Base-by-base conservation (phyloP, 2,888 invertebrate species). In the Urechis unicinctus region DNA sequence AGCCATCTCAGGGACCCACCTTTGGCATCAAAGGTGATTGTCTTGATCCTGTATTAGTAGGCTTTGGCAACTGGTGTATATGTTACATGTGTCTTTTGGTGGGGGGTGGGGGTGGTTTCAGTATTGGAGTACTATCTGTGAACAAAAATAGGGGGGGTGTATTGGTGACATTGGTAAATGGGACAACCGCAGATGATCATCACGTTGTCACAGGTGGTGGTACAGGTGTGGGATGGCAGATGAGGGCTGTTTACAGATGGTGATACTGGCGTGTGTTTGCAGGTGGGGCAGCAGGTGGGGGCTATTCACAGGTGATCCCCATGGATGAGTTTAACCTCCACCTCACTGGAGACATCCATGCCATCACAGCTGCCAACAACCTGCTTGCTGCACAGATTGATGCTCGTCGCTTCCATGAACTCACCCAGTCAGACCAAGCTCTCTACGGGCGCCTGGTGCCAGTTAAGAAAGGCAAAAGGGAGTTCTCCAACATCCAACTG, bases 241-340 rank as follows among this genome's bases (percentile, higher is more conserved):
- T n/a, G n/a, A n/a, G n/a, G n/a, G n/a, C n/a, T n/a, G n/a, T n/a
- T n/a, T n/a, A n/a, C n/a, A n/a, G n/a, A 45, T 13, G 45, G 22
- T 6, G 22, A 6, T 17, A 13, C 6, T 21, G 6, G 9, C 17
- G 36, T 36, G 9, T 17, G 9, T 36, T 17, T 36, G 36, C 51
- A 84, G 86, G 94, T 50, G 97, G 97, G 28, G 98, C 97, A 1
- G 97, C 98, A 5, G 98, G 98, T 1, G 98, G 97, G 22, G 97
- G 97, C 2, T 97, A 96, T 77, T 88, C 97, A 0, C 83, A 88
- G 83, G 89, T 91, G 0, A 96, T 98, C 64, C 98, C 98, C 0
- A 98, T 98, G 98, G 97, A 98, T 79, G 97, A 98, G 70, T 97
- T 98, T 79, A 98, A 98, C 81, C 84, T 98, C 0, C 97, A 98